Evolutionary conservation across 2,797 vertebrate genomes (phyloP).

Genomic region (Manis javanica): DNA sequence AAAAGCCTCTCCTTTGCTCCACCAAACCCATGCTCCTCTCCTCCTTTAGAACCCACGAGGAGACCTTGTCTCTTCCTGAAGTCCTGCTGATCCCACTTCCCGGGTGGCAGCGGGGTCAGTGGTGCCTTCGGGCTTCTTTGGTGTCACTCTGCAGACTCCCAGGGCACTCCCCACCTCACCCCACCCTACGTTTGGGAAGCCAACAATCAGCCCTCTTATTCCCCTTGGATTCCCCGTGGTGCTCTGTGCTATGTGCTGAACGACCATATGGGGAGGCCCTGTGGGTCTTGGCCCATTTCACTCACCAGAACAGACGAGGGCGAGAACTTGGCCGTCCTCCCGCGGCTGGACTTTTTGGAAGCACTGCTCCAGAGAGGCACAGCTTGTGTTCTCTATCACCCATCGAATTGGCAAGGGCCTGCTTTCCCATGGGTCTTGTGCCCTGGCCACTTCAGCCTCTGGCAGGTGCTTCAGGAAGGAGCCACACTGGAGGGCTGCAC

Average conservation of each 20-base stretch:
- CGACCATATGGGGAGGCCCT: accelerated
- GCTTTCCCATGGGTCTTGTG: background rate
- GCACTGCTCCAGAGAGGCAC: background rate
- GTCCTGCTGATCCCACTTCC: background rate
- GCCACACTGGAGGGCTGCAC: slow-evolving; percentile 68
- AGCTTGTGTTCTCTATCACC: background rate
- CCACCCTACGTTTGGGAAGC: background rate
- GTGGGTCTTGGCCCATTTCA: accelerated
- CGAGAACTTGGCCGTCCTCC: background rate
- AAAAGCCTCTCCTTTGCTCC: background rate
- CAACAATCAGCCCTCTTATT: background rate
- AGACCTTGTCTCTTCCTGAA: background rate
- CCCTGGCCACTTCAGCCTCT: accelerated
- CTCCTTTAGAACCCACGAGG: background rate
- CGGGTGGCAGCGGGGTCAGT: accelerated
- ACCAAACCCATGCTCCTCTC: no score
- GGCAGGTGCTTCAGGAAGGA: slow-evolving; percentile 59
- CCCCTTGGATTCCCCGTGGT: background rate
- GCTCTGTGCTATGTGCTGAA: background rate
- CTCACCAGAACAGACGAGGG: slow-evolving; percentile 85
- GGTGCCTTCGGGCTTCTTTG: background rate
- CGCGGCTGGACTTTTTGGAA: slow-evolving; percentile 30
- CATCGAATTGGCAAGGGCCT: slow-evolving; percentile 68
- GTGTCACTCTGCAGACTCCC: background rate
- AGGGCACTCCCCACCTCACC: background rate